phyloP scores from a whole-genome alignment of 1,140 invertebrate genomes.

The Heliconius eleuchia region DNA sequence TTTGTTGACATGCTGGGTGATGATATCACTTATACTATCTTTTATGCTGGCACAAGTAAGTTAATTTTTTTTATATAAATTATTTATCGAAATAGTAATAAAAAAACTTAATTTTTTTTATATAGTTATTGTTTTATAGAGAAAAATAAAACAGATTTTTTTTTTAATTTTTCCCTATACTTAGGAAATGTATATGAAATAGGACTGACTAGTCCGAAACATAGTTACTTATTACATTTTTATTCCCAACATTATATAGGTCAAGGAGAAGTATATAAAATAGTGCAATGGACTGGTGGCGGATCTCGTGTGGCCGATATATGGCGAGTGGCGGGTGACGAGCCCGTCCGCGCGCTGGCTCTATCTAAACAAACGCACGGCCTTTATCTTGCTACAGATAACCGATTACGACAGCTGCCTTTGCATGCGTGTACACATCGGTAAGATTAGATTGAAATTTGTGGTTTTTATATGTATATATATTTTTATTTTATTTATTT shows the following conservation, averaged over 20 bases:
- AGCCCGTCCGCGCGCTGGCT: conserved; percentile 88
- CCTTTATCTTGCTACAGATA: conserved; percentile 89
- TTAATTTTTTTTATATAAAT: conserved; percentile 27
- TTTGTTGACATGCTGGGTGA: conserved; percentile 84
- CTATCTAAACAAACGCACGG: conserved; percentile 87
- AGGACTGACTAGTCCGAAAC: no score
- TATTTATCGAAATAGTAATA: neutral
- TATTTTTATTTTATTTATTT: neutral
- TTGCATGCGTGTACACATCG: conserved; percentile 85
- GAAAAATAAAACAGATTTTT: no score
- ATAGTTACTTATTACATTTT: neutral
- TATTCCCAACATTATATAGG: conserved; percentile 69
- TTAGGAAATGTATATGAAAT: no score
- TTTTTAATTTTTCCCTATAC: no score
- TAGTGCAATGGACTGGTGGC: conserved; percentile 89
- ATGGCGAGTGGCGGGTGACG: conserved; percentile 87
- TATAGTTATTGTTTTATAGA: no score
- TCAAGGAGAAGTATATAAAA: conserved; percentile 90
- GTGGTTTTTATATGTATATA: neutral
- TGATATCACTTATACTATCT: conserved; percentile 87
- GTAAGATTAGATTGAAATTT: conserved; percentile 38
- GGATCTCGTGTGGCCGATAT: conserved; percentile 89
- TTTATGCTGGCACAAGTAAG: conserved; percentile 90
- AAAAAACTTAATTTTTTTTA: no score
- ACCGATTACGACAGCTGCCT: conserved; percentile 88